phyloP scores from a whole-genome alignment of 2,888 invertebrate genomes.

The Euzophera pinguis region DNA sequence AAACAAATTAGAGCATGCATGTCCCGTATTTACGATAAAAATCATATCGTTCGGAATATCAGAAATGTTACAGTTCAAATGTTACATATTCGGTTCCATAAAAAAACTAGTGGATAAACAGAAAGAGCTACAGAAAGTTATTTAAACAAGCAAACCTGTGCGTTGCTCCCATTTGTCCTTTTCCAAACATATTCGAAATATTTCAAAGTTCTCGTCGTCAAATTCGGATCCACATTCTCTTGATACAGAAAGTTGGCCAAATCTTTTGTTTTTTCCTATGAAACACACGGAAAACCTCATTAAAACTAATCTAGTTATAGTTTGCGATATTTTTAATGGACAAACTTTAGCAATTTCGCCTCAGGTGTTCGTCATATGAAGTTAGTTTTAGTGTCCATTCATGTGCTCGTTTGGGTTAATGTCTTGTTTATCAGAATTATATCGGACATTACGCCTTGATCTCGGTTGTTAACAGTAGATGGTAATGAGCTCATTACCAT shows the following conservation, averaged over 20 bases:
- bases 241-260: slow-evolving; percentile 68
- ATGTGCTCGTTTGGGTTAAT: background rate
- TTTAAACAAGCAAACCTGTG: slow-evolving; percentile 42
- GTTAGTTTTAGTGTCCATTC: slow-evolving; percentile 7
- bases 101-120: background rate
- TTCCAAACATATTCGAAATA: slow-evolving; percentile 78
- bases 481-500: too few relatives aligned
- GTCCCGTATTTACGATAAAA: too few relatives aligned
- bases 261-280: slow-evolving; percentile 67
- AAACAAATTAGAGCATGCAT: too few relatives aligned
- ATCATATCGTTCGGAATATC: too few relatives aligned
- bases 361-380: slow-evolving; percentile 10
- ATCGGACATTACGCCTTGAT: background rate
- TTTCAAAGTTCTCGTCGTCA: slow-evolving; percentile 62
- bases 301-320: slow-evolving; percentile 57
- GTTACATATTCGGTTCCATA: background rate
- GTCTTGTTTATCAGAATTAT: background rate
- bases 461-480: background rate
- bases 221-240: slow-evolving; percentile 60
- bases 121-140: background rate
- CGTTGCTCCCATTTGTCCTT: slow-evolving; percentile 70
- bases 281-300: slow-evolving; percentile 41
- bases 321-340: slow-evolving; percentile 55
- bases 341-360: slow-evolving; percentile 39
- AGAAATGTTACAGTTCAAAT: too few relatives aligned